phyloP scores from a whole-genome alignment of 2,113 vertebrate species.

The Zosterops japonicus region DNA sequence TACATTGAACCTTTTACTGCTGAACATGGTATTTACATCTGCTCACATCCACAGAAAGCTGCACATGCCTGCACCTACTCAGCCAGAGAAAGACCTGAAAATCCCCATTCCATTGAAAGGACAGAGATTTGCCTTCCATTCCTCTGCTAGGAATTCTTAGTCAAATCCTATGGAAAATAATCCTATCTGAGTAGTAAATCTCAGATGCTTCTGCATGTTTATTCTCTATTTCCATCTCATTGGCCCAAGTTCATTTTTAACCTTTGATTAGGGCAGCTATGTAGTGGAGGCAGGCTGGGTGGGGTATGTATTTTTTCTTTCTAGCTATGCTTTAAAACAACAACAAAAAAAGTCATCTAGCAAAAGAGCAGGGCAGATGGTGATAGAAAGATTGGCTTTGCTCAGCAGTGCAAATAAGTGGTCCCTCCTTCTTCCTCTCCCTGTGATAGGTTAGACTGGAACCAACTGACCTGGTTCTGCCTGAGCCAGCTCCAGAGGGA shows the following conservation, averaged over 20 bases:
- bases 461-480: conserved; percentile 55
- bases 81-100: conserved; percentile 56
- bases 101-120: conserved; percentile 58
- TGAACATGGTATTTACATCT: conserved; percentile 8
- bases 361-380: conserved; percentile 2
- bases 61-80: background rate
- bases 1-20: background rate
- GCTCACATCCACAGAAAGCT: background rate
- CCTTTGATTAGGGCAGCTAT: conserved; percentile 33
- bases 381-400: conserved; percentile 47
- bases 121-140: conserved; percentile 42
- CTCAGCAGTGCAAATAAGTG: conserved; percentile 47
- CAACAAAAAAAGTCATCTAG: background rate
- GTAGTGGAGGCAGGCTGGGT: background rate
- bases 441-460: conserved; percentile 45
- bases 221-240: conserved; percentile 60
- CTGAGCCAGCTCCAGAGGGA: conserved; percentile 26
- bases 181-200: conserved; percentile 64
- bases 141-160: conserved; percentile 50
- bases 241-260: conserved; percentile 53
- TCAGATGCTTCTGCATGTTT: conserved; percentile 56
- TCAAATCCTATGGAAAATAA: conserved; percentile 66
- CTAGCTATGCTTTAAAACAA: background rate
- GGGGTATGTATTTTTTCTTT: background rate
- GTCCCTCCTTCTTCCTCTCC: conserved; percentile 20